These are phyloP conservation scores for Periophthalmodon schlosseri DNA, from an alignment of 2,113 vertebrate species.

Conservation along the genomic window DNA sequence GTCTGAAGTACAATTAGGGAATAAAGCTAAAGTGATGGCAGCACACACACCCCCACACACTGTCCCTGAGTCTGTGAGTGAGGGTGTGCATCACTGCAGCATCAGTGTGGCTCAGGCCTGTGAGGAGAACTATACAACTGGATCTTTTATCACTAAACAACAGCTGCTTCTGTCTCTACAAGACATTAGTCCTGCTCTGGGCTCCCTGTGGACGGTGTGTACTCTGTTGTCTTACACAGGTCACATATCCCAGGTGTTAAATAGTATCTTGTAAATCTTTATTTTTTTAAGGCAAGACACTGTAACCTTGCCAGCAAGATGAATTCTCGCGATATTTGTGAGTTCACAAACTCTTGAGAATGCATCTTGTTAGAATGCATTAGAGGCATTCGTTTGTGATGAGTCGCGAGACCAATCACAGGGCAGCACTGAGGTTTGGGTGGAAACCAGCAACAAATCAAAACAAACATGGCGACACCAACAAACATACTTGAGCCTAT, in stretches of 20 bases:
- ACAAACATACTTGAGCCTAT: too few species aligned
- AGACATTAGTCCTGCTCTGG: not conserved
- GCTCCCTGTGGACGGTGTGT: not conserved
- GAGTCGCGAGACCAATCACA: too few species aligned
- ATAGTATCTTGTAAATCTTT: not conserved
- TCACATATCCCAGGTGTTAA: not conserved
- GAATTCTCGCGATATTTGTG: too few species aligned
- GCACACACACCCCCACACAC: not conserved
- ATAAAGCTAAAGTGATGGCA: not conserved
- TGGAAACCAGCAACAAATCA: too few species aligned
- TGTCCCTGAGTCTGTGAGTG: not conserved
- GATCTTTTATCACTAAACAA: slow-evolving; percentile 3
- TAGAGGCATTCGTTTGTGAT: too few species aligned
- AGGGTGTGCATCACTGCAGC: not conserved
- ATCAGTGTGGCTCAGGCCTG: not conserved
- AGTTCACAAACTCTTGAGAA: too few species aligned
- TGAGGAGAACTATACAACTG: not conserved
- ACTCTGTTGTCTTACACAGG: not conserved
- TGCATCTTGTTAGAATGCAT: too few species aligned
- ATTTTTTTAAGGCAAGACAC: too few species aligned
- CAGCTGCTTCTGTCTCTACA: not conserved
- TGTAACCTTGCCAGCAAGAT: not conserved
- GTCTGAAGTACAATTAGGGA: not conserved
- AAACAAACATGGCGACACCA: too few species aligned
- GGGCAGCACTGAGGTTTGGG: too few species aligned